These are phyloP conservation scores for Dendroctonus valens DNA, from an alignment of 1,140 invertebrate genomes.

Conservation along the genomic window DNA sequence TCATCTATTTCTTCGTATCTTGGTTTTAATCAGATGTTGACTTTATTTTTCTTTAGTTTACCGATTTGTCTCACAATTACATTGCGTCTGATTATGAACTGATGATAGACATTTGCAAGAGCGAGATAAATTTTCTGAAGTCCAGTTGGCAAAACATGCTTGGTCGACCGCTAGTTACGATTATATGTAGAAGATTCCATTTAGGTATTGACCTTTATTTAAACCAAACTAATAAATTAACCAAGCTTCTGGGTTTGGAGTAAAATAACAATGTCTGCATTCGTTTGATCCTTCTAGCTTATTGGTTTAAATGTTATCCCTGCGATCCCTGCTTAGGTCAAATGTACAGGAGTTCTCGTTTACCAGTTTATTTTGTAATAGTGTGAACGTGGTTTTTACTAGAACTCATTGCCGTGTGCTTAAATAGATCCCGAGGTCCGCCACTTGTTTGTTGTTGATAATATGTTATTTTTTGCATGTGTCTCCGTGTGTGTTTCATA, in stretches of 20 bases:
- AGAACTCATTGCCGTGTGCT: too few species aligned
- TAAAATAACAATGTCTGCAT: too few species aligned
- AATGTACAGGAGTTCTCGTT: background rate
- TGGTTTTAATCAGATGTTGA: too few species aligned
- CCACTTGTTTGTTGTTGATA: background rate
- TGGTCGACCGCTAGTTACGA: slow-evolving; percentile 84
- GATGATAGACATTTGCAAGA: slow-evolving; percentile 96
- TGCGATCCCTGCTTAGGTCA: too few species aligned
- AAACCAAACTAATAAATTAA: too few species aligned
- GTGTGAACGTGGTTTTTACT: background rate
- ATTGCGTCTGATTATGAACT: slow-evolving; percentile 95
- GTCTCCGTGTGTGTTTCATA: slow-evolving; percentile 16
- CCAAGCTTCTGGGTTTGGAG: too few species aligned
- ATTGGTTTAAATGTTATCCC: too few species aligned
- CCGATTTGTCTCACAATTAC: slow-evolving; percentile 94
- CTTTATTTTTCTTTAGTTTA: slow-evolving; percentile 69
- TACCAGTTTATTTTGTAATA: background rate
- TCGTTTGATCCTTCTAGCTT: too few species aligned
- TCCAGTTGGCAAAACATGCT: slow-evolving; percentile 93
- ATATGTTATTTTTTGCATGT: slow-evolving; percentile 42
- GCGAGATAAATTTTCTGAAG: slow-evolving; percentile 94
- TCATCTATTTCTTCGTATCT: too few species aligned
- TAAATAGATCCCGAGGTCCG: too few species aligned
- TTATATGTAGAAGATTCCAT: slow-evolving; percentile 84
- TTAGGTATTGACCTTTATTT: slow-evolving; percentile 71